Conservation (phyloP, 2,797 vertebrate species). For the Falco columbarius region DNA sequence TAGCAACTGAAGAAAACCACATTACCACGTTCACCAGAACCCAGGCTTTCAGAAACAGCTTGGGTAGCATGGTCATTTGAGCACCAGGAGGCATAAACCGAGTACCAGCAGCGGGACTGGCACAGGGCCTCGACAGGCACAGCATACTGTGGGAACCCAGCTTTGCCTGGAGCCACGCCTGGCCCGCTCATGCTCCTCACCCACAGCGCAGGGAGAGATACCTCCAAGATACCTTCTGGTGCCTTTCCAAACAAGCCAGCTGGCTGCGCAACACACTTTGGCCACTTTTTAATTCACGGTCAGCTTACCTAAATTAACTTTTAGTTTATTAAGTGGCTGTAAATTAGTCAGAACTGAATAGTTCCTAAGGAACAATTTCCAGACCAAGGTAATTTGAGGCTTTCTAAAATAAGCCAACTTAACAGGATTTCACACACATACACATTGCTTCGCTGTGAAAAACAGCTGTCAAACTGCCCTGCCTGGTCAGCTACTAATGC, state of each 20-base stretch:
- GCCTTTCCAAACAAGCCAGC: neutral
- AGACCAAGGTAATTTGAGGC: neutral
- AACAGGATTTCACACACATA: constrained; percentile 15
- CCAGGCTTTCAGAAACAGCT: neutral
- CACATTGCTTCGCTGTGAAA: neutral
- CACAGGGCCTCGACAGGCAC: neutral
- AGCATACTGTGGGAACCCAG: neutral
- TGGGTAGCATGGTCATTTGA: rapidly evolving
- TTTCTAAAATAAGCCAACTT: constrained; percentile 45
- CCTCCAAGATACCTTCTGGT: neutral
- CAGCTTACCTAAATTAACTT: constrained; percentile 1
- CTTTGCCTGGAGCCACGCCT: neutral
- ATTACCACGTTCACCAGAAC: neutral
- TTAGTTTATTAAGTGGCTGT: neutral
- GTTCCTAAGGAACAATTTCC: constrained; percentile 19
- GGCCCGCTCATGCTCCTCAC: neutral
- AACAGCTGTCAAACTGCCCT: constrained; percentile 20
- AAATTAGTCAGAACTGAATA: neutral
- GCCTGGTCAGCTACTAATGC: constrained; percentile 4
- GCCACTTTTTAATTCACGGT: neutral
- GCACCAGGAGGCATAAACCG: neutral
- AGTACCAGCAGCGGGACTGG: neutral
- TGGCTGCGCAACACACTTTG: neutral
- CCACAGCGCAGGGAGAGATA: neutral
- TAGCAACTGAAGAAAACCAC: neutral